Conservation (phyloP, 2,113 vertebrate genomes). For the Amphilophus citrinellus region DNA sequence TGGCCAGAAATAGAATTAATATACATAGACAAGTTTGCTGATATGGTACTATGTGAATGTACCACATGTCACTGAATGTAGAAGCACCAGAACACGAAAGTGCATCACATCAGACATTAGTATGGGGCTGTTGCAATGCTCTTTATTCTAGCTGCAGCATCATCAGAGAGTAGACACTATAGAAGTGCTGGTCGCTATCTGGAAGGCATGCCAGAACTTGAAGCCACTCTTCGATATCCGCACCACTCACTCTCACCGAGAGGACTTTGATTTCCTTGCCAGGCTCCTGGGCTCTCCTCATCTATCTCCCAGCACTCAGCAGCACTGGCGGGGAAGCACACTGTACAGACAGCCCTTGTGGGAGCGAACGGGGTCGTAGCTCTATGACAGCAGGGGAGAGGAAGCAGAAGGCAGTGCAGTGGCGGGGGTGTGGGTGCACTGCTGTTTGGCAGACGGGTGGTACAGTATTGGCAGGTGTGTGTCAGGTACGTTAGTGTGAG, state of each 20-base stretch:
- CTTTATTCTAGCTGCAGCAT: constrained; percentile 6
- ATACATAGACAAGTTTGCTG: too few relatives aligned
- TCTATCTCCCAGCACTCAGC: constrained; percentile 65
- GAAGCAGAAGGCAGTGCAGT: constrained; percentile 12
- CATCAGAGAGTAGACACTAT: constrained; percentile 27
- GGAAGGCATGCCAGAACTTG: constrained; percentile 53
- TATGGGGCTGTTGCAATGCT: constrained; percentile 7
- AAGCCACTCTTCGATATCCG: constrained; percentile 51
- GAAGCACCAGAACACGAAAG: background rate
- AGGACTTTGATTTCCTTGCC: constrained; percentile 65
- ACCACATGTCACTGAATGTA: background rate
- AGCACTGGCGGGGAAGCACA: constrained; percentile 12
- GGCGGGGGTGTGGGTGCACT: background rate
- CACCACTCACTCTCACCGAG: constrained; percentile 50
- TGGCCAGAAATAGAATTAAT: constrained; percentile 2
- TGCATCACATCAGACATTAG: background rate
- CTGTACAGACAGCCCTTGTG: constrained; percentile 26
- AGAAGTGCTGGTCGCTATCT: constrained; percentile 46
- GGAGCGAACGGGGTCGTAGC: constrained; percentile 13
- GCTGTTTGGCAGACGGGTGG: constrained; percentile 11
- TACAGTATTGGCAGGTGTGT: constrained; percentile 18
- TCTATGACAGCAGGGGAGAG: constrained; percentile 18
- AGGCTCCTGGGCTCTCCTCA: constrained; percentile 45
- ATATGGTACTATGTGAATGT: background rate
- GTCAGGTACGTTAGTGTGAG: constrained; percentile 8